Base-by-base conservation (phyloP, 2,113 vertebrate genomes). In the Muscicapa adusta region DNA sequence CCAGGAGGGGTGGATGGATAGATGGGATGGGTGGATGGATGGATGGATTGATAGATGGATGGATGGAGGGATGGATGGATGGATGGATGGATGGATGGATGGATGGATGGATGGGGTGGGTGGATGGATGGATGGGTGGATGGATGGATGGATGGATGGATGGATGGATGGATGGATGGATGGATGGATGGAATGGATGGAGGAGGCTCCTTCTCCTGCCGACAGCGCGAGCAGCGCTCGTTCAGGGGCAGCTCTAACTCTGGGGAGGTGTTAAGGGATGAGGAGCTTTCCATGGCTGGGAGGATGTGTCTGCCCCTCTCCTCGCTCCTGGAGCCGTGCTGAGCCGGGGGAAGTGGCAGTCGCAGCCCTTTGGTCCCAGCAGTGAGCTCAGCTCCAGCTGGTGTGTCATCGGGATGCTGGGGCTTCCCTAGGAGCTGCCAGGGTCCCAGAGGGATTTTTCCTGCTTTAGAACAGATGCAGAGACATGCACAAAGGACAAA, bases 141-240 rank as follows among this genome's bases (percentile, higher is more conserved):
- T 40, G 13, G 13, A 40, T 40, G 40, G 40, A 40, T 40, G 40
- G 40, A 40, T 40, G 13, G 13, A 40, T 40, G 40, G 40, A 40
- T 40, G 40, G 40, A 40, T 40, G 40, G 40, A 40, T 40, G 40
- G 40, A 38, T 38, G 38, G 38, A 38, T 38, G 38, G 38, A 38
- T 38, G 38, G 38, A 38, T 38, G 38, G 38, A 10, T 38, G 38
- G 38, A 81, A 40, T 40, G 40, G 40, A 38, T 38, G 38, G 38
- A 38, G 47, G 13, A 74, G 26, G 23, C 14, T 87, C 24, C 18
- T 75, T 82, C 58, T 71, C 56, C 60, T 56, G 48, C 65, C 0
- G 1, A 42, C 34, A 74, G 67, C 8, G 0, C 0, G 0, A 51
- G 43, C 60, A 40, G 38, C 13, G 40, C 13, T 56, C 31, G 20